Base-by-base conservation (phyloP, 2,113 vertebrate genomes). In the Tretioscincus oriximinensis region DNA sequence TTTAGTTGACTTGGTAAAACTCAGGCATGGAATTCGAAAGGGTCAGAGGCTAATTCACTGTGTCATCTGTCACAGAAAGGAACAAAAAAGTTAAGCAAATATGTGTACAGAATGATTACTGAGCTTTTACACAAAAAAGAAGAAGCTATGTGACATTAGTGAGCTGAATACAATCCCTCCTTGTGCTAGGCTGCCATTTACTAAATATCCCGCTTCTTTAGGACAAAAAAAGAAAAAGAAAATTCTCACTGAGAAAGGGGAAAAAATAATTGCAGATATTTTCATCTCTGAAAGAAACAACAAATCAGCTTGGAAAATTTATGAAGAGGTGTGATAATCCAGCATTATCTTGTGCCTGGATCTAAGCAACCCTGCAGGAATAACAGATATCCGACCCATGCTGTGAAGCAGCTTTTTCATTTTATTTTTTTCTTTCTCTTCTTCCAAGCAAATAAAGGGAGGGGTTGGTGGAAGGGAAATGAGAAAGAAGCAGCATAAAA, bases 281-380 rank as follows among this genome's bases (percentile, higher is more conserved):
- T 93, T 90, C 90, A 90, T 87, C 89, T 95, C 92, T 95, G 92
- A 70, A 61, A 94, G 94, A 16, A 63, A 67, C 10, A 5, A 22
- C 18, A 58, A 58, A 58, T 58, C 54, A 18, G 54, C 54, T 18
- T 35, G 28, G 92, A 90, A 93, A 93, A 93, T 94, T 68, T 96
- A 91, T 96, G 97, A 98, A 94, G 87, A 93, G 95, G 97, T 95
- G 95, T 97, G 97, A 97, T 28, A 97, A 97, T 96, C 78, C 91
- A 96, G 96, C 97, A 97, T 89, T 89, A 94, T 92, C 95, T 96
- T 96, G 92, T 92, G 88, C 82, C 88, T 78, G 91, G 90, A 91
- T 80, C 87, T 81, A 75, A 86, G 91, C 86, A 88, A 89, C 84
- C 86, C 82, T 67, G 75, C 77, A 85, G 85, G 78, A 85, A 90